Evolutionary conservation across 2,797 vertebrate species (phyloP).

Genomic region (Melopsittacus undulatus): DNA sequence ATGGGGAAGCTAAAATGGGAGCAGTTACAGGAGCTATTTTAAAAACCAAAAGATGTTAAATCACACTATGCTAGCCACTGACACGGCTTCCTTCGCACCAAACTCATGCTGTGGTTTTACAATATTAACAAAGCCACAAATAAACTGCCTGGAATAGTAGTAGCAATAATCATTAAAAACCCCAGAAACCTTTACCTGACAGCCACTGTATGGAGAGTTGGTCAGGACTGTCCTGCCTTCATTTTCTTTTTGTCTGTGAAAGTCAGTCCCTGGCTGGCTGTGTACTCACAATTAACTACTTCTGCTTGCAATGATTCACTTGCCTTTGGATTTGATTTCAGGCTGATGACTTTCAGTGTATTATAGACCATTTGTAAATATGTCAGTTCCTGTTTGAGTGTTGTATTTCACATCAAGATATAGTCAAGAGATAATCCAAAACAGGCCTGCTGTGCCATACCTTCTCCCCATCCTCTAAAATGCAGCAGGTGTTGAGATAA

Average conservation of each 20-base stretch:
- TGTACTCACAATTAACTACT: not conserved
- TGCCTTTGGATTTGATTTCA: not conserved
- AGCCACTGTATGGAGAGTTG: not conserved
- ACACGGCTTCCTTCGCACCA: not conserved
- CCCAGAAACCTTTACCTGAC: not conserved
- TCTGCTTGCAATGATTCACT: not conserved
- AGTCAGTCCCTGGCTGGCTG: not conserved
- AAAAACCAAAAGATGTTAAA: not conserved
- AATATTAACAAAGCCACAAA: constrained; percentile 22
- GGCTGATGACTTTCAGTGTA: not conserved
- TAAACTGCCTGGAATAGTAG: not conserved
- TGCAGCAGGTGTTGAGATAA: constrained; percentile 25
- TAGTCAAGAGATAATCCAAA: not conserved
- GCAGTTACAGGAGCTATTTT: not conserved
- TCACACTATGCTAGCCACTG: not conserved
- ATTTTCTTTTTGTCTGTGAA: not conserved
- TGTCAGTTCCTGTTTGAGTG: not conserved
- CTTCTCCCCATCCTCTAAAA: not conserved
- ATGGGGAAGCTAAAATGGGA: not conserved
- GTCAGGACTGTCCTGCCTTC: not conserved
- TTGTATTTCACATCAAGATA: not conserved
- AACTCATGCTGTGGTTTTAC: not conserved
- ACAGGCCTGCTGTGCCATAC: not conserved
- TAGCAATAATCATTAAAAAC: not conserved
- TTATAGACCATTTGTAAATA: not conserved